A percentile compares a stretch with the other conserved stretches of the same genome.
These are phyloP conservation scores for Porites lutea DNA, from an alignment of 64 coral and sea anemone species.

Conservation along the genomic window DNA sequence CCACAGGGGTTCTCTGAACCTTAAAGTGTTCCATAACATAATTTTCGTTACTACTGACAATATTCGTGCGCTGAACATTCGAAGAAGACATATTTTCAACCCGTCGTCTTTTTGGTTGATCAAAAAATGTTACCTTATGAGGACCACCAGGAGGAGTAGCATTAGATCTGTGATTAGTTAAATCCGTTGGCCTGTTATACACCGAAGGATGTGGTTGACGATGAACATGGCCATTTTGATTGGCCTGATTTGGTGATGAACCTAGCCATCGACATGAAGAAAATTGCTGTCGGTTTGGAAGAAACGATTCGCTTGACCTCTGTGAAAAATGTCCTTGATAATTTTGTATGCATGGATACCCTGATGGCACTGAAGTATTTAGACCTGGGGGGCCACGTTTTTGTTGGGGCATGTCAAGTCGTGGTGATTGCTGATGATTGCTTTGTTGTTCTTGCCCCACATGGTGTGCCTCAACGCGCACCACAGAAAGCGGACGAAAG, in stretches of 20 bases:
- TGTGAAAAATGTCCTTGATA: neutral
- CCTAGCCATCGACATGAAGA: neutral
- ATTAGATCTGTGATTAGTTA: neutral
- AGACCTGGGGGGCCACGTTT: neutral
- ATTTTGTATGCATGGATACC: neutral
- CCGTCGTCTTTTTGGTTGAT: neutral
- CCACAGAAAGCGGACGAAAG: neutral
- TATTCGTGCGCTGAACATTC: neutral
- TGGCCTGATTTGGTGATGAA: neutral
- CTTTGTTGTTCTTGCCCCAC: neutral
- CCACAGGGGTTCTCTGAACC: neutral
- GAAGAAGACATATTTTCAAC: neutral
- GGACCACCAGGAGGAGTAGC: neutral
- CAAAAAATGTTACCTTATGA: neutral
- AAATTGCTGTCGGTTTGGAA: neutral
- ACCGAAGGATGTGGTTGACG: neutral
- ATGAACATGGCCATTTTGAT: neutral
- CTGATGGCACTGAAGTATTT: neutral
- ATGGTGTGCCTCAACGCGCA: neutral
- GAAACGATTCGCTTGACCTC: neutral
- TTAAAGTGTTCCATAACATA: constrained; percentile 45
- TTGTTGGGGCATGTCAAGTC: neutral
- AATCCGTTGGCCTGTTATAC: neutral
- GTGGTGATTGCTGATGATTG: neutral
- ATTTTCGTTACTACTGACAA: neutral